Conservation (phyloP, 2,113 vertebrate species). For the Brienomyrus longianalis region DNA sequence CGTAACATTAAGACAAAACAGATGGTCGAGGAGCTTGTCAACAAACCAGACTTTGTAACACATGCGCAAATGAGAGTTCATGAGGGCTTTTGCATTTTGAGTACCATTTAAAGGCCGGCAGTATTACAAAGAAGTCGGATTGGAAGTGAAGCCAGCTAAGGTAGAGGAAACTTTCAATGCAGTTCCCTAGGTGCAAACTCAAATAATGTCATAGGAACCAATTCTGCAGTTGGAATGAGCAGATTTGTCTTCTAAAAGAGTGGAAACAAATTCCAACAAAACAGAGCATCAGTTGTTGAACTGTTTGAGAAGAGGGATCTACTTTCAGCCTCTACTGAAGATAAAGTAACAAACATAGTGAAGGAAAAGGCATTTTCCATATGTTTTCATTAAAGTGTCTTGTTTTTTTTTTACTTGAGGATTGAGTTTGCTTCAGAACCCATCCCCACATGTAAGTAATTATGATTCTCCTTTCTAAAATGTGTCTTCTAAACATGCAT, state of each 20-base stretch:
- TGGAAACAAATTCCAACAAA: constrained; percentile 35
- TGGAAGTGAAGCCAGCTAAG: constrained; percentile 40
- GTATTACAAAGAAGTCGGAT: constrained; percentile 37
- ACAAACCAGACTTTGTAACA: constrained; percentile 33
- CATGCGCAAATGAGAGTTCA: constrained; percentile 36
- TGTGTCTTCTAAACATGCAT: neutral
- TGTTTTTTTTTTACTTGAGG: neutral
- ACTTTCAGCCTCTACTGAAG: constrained; percentile 13
- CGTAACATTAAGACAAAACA: constrained; percentile 35
- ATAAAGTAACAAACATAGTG: constrained; percentile 27
- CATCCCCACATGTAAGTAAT: constrained; percentile 10
- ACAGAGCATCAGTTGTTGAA: constrained; percentile 34
- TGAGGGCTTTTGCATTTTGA: constrained; percentile 30
- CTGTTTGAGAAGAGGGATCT: constrained; percentile 13
- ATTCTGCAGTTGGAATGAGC: constrained; percentile 28
- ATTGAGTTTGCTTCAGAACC: neutral
- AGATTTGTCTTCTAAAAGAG: constrained; percentile 31
- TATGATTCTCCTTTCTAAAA: constrained; percentile 9
- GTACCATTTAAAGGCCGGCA: constrained; percentile 39
- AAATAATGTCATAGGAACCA: constrained; percentile 11
- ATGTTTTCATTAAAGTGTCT: constrained; percentile 12
- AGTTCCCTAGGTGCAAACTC: constrained; percentile 41
- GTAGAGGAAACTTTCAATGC: constrained; percentile 25
- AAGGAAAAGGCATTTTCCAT: constrained; percentile 15
- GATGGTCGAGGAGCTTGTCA: constrained; percentile 43